Evolutionary conservation across 1,140 invertebrate genomes (phyloP).

Genomic region (Eupristina koningsbergeri): DNA sequence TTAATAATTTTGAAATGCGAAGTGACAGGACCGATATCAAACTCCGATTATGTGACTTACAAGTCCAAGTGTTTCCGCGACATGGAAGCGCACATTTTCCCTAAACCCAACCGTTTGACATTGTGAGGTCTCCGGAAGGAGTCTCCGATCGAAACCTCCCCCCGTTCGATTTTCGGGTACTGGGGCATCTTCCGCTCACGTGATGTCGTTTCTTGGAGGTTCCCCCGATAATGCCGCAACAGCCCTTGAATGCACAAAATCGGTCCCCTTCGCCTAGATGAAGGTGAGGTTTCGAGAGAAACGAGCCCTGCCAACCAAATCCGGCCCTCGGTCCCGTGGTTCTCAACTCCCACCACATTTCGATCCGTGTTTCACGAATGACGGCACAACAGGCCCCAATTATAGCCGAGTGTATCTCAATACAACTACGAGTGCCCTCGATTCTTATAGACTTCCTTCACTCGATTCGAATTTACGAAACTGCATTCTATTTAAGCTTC

Average conservation of each 20-base stretch:
- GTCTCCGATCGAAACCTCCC: background rate
- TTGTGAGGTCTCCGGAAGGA: background rate
- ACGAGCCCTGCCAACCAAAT: background rate
- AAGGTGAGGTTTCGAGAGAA: background rate
- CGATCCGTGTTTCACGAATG: background rate
- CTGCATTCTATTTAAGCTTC: too few relatives aligned
- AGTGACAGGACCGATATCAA: too few relatives aligned
- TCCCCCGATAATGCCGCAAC: background rate
- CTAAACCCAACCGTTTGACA: background rate
- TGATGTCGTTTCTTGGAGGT: background rate
- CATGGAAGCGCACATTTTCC: background rate
- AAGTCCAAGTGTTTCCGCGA: background rate
- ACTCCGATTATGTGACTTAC: background rate
- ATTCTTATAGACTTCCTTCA: background rate
- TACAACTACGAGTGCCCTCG: background rate
- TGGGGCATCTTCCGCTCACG: too few relatives aligned
- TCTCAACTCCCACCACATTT: background rate
- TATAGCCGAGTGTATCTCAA: background rate
- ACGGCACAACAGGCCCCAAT: background rate
- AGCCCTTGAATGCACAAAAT: slow-evolving; percentile 52
- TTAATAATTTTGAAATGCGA: too few relatives aligned
- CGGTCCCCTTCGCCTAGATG: slow-evolving; percentile 51
- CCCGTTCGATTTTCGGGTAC: background rate
- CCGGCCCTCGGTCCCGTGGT: background rate
- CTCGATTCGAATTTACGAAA: background rate